These are phyloP conservation scores for Xanthorhoe spadicearia DNA, from an alignment of 2,888 invertebrate species.

Conservation along the genomic window DNA sequence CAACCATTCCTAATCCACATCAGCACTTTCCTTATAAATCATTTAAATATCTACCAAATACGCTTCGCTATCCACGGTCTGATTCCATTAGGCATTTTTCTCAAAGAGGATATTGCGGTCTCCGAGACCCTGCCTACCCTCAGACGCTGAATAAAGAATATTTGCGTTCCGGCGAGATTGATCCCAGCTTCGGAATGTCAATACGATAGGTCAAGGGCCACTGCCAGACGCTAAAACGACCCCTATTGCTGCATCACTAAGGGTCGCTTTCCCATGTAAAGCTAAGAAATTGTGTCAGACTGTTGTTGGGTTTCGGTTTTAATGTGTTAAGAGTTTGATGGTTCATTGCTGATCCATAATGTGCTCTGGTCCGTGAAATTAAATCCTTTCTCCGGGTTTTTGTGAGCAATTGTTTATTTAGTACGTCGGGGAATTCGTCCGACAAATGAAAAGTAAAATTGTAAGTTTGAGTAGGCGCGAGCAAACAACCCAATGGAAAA, in stretches of 20 bases:
- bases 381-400: conserved; percentile 28
- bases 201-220: conserved; percentile 45
- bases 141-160: conserved; percentile 47
- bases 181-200: conserved; percentile 47
- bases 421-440: not conserved
- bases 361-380: conserved; percentile 29
- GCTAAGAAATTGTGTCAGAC: conserved; percentile 40
- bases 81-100: conserved; percentile 79
- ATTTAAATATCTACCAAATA: conserved; percentile 30
- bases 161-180: conserved; percentile 49
- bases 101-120: conserved; percentile 70
- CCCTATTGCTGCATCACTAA: conserved; percentile 17
- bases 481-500: not conserved
- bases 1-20: not conserved
- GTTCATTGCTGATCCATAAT: conserved; percentile 32
- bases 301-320: conserved; percentile 43
- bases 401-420: conserved; percentile 19
- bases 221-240: conserved; percentile 19
- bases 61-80: conserved; percentile 46
- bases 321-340: conserved; percentile 45
- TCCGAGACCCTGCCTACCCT: conserved; percentile 36
- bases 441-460: conserved; percentile 4
- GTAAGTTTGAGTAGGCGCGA: not conserved
- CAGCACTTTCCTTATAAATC: conserved; percentile 13
- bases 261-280: conserved; percentile 27